Conservation (phyloP, 2,888 invertebrate species). For the Crioceris asparagi region DNA sequence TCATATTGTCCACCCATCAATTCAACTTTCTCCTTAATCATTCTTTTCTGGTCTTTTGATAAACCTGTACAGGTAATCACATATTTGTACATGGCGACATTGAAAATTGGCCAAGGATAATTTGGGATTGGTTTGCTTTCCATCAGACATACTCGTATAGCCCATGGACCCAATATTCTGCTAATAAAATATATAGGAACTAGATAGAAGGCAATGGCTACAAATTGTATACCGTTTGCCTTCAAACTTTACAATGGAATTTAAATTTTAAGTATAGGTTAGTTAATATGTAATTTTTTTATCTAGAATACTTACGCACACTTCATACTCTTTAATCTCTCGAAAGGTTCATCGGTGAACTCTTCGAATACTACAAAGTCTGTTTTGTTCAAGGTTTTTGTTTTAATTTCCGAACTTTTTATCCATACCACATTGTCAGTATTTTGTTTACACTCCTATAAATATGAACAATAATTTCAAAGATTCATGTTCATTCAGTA, state of each 20-base stretch:
- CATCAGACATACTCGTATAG: constrained; percentile 62
- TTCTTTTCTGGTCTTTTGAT: constrained; percentile 40
- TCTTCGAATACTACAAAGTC: constrained; percentile 70
- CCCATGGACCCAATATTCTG: constrained; percentile 76
- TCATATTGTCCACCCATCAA: constrained; percentile 70
- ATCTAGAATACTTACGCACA: constrained; percentile 51
- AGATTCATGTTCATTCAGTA: too few relatives aligned
- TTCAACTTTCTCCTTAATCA: constrained; percentile 51
- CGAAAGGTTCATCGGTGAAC: constrained; percentile 64
- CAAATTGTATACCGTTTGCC: too few relatives aligned
- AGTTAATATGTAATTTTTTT: too few relatives aligned
- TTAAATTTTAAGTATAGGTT: too few relatives aligned
- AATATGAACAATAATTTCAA: too few relatives aligned
- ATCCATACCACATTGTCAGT: constrained; percentile 55
- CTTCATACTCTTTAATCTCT: constrained; percentile 50
- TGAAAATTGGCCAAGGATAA: constrained; percentile 65
- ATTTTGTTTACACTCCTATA: constrained; percentile 39
- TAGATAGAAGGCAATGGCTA: too few relatives aligned
- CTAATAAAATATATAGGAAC: too few relatives aligned
- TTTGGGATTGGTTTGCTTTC: constrained; percentile 65
- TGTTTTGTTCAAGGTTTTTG: constrained; percentile 47
- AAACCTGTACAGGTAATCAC: constrained; percentile 51
- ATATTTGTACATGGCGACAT: constrained; percentile 67
- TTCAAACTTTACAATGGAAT: too few relatives aligned
- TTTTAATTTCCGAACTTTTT: constrained; percentile 47